Conservation (phyloP, 2,888 invertebrate species). For the Nomada goodeniana region DNA sequence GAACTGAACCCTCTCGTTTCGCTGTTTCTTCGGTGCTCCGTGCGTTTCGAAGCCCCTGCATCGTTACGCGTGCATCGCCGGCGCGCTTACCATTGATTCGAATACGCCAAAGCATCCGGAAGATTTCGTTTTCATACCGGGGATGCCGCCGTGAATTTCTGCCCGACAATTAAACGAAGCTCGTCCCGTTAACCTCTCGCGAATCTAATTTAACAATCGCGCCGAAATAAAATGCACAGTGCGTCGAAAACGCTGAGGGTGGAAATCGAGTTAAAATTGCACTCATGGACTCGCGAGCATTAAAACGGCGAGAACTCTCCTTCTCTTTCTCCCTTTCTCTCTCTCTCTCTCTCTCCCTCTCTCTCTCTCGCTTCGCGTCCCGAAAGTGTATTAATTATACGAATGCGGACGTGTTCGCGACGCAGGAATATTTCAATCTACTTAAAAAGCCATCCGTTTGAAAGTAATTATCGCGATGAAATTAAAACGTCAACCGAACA, state of each 20-base stretch:
- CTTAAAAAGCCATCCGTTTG: slow-evolving; percentile 83
- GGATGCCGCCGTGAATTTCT: too few species aligned
- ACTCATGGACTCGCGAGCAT: slow-evolving; percentile 18
- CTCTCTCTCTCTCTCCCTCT: slow-evolving; percentile 31
- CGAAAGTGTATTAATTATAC: slow-evolving; percentile 82
- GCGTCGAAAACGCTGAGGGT: slow-evolving; percentile 20
- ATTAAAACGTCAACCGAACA: slow-evolving; percentile 79
- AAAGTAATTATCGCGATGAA: slow-evolving; percentile 83
- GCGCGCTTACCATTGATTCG: too few species aligned
- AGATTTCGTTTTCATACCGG: too few species aligned
- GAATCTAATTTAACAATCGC: neutral
- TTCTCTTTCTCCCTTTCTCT: slow-evolving; percentile 24
- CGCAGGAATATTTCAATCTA: slow-evolving; percentile 82
- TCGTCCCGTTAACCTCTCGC: neutral
- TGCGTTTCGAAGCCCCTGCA: too few species aligned
- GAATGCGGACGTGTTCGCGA: slow-evolving; percentile 73
- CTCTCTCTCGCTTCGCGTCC: slow-evolving; percentile 51
- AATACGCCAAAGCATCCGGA: too few species aligned
- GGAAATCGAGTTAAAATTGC: slow-evolving; percentile 77
- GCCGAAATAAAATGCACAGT: slow-evolving; percentile 26
- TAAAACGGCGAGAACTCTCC: slow-evolving; percentile 24
- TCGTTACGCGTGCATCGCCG: neutral
- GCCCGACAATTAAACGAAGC: neutral
- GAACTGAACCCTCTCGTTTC: too few species aligned
- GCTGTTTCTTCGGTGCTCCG: too few species aligned